Evolutionary conservation across 2,888 invertebrate species (phyloP).

Genomic region (Metellina segmentata): DNA sequence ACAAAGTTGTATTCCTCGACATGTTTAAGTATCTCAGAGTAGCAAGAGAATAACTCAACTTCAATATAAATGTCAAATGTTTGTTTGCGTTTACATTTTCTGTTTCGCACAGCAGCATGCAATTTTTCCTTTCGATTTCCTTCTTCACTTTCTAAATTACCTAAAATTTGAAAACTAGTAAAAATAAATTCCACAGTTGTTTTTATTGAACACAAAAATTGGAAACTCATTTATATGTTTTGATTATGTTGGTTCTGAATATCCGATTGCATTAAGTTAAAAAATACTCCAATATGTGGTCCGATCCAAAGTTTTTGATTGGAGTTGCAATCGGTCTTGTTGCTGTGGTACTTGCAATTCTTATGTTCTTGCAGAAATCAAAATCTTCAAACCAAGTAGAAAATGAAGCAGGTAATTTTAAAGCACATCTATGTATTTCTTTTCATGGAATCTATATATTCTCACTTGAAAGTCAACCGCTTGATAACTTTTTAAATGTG

Average conservation of each 20-base stretch:
- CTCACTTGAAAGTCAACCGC: too few relatives aligned
- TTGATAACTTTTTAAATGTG: too few relatives aligned
- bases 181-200: too few relatives aligned
- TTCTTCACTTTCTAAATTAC: too few relatives aligned
- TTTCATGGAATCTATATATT: too few relatives aligned
- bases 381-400: not conserved
- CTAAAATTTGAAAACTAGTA: too few relatives aligned
- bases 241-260: too few relatives aligned
- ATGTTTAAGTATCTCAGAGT: not conserved
- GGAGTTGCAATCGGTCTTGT: slow-evolving; percentile 13
- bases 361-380: slow-evolving; percentile 30
- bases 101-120: too few relatives aligned
- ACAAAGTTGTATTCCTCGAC: too few relatives aligned
- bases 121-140: slow-evolving; percentile 24
- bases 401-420: slow-evolving; percentile 38
- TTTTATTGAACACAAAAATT: too few relatives aligned
- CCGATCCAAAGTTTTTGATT: slow-evolving; percentile 31
- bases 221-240: too few relatives aligned
- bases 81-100: slow-evolving; percentile 49
- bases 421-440: not conserved
- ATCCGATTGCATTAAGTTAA: too few relatives aligned
- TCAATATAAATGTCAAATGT: not conserved
- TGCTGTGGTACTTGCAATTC: slow-evolving; percentile 18
- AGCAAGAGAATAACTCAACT: slow-evolving; percentile 33
- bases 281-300: slow-evolving; percentile 24